phyloP scores from a whole-genome alignment of 2,888 invertebrate genomes.

The Lottia scabra region DNA sequence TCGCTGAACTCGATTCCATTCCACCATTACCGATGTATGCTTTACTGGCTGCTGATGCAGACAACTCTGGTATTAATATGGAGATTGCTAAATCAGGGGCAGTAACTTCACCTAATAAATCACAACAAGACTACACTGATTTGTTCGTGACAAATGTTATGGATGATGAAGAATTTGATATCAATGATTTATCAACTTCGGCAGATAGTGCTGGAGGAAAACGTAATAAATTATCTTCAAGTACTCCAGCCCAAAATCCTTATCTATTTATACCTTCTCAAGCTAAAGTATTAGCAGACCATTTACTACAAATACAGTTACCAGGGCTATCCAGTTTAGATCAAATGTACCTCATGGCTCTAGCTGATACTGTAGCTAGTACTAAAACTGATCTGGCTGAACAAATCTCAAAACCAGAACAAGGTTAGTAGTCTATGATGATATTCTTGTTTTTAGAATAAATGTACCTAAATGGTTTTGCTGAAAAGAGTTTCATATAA shows the following conservation, averaged over 20 bases:
- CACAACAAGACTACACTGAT: constrained; percentile 84
- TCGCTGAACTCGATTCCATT: constrained; percentile 90
- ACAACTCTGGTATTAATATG: constrained; percentile 48
- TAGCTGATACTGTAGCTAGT: constrained; percentile 91
- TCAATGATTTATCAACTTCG: constrained; percentile 47
- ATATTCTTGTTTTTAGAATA: too few species aligned
- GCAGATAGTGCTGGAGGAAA: constrained; percentile 76
- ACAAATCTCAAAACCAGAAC: constrained; percentile 3
- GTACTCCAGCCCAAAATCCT: constrained; percentile 36
- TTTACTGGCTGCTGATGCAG: constrained; percentile 87
- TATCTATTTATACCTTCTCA: constrained; percentile 58
- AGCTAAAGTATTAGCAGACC: constrained; percentile 61
- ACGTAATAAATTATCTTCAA: constrained; percentile 26
- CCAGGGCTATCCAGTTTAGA: constrained; percentile 92
- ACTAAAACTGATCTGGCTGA: constrained; percentile 69
- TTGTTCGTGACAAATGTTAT: constrained; percentile 74
- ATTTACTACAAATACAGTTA: constrained; percentile 83
- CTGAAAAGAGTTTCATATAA: too few species aligned
- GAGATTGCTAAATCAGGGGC: constrained; percentile 30
- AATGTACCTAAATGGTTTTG: too few species aligned
- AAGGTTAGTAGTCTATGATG: too few species aligned
- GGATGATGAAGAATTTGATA: constrained; percentile 50
- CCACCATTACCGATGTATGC: constrained; percentile 98
- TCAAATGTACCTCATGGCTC: constrained; percentile 98
- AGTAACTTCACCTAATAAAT: constrained; percentile 21